These are phyloP conservation scores for Elysia crispata DNA, from an alignment of 2,888 invertebrate genomes.

Conservation along the genomic window DNA sequence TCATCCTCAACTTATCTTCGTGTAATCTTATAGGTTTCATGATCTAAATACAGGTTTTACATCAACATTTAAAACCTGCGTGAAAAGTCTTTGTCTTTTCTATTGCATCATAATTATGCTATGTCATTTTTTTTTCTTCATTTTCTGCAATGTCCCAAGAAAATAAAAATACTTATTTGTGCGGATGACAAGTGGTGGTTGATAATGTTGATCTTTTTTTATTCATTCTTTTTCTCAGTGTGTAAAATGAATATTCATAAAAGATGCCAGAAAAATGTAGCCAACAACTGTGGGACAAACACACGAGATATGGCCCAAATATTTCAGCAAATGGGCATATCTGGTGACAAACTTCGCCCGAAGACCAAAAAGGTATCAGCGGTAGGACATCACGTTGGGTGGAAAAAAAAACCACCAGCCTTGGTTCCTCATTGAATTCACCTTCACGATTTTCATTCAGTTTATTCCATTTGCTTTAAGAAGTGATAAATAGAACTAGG, in stretches of 20 bases:
- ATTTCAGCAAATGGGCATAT: slow-evolving; percentile 91
- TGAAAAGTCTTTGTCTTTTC: too few species aligned
- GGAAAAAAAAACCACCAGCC: background rate
- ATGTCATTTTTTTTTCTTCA: too few species aligned
- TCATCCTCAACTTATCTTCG: too few species aligned
- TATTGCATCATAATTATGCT: too few species aligned
- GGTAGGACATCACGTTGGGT: slow-evolving; percentile 6
- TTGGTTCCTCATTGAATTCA: background rate
- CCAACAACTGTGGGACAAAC: slow-evolving; percentile 99
- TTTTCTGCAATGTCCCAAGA: too few species aligned
- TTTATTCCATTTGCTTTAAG: background rate
- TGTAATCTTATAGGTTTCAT: too few species aligned
- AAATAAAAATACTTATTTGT: too few species aligned
- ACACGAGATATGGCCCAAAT: slow-evolving; percentile 97
- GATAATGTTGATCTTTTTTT: too few species aligned
- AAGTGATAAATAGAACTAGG: background rate
- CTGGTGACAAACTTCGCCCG: slow-evolving; percentile 68
- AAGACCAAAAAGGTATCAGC: slow-evolving; percentile 64
- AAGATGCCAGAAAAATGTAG: slow-evolving; percentile 98
- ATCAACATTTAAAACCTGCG: too few species aligned
- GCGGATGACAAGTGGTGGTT: too few species aligned
- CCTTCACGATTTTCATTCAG: background rate
- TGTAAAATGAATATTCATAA: slow-evolving; percentile 99
- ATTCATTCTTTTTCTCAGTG: slow-evolving; percentile 82
- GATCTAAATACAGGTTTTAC: too few species aligned